A percentile compares a stretch with the other conserved stretches of the same genome.
phyloP scores from a whole-genome alignment of 2,888 invertebrate species.

The Alcis repandata region DNA sequence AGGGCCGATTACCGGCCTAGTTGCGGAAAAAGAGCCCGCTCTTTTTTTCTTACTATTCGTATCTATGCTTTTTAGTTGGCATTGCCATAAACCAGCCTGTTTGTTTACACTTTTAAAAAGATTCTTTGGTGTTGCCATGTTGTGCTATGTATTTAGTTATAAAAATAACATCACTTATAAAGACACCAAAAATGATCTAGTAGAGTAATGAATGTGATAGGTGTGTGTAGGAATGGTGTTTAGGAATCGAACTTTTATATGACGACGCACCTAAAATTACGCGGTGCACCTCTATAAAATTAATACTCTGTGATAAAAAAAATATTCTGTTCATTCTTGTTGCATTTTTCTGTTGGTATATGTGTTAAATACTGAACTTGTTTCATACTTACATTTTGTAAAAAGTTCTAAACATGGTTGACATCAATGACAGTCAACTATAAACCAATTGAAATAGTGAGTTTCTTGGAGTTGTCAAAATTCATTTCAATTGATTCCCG shows the following conservation, averaged over 20 bases:
- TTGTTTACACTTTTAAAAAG: background rate
- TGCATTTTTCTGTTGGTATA: slow-evolving; percentile 57
- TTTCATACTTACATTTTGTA: background rate
- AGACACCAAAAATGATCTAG: slow-evolving; percentile 76
- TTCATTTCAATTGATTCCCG: too few relatives aligned
- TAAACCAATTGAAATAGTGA: too few relatives aligned
- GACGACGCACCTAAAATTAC: slow-evolving; percentile 62
- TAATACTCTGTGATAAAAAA: slow-evolving; percentile 73
- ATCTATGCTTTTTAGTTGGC: too few relatives aligned
- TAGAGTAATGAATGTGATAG: slow-evolving; percentile 70
- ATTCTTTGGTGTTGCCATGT: slow-evolving; percentile 27
- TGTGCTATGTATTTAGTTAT: slow-evolving; percentile 24
- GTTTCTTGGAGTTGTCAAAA: too few relatives aligned
- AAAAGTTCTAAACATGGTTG: background rate
- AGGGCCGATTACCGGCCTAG: too few relatives aligned
- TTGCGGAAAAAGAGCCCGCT: too few relatives aligned
- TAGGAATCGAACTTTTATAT: slow-evolving; percentile 55
- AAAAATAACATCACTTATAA: slow-evolving; percentile 22
- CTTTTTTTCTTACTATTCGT: too few relatives aligned
- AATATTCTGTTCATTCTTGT: slow-evolving; percentile 51
- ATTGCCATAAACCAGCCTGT: background rate
- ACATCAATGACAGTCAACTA: background rate
- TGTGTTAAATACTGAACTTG: slow-evolving; percentile 14
- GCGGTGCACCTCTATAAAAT: slow-evolving; percentile 65
- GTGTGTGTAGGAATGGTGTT: slow-evolving; percentile 55